A percentile compares a stretch with the other conserved stretches of the same genome.
Conservation (phyloP, 2,888 invertebrate genomes). For the Formica aserva region DNA sequence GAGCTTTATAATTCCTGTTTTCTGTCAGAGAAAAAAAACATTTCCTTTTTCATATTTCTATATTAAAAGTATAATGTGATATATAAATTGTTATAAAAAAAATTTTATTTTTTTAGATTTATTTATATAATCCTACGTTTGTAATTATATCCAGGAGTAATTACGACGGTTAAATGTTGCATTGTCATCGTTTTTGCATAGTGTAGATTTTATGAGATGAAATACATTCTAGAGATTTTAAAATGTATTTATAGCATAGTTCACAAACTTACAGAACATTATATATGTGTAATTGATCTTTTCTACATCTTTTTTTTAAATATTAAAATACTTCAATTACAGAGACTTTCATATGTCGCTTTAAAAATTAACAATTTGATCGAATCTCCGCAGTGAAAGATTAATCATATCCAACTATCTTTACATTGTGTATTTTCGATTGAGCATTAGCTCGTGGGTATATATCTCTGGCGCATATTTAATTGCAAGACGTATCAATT, state of each 20-base stretch:
- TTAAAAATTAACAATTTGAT: neutral
- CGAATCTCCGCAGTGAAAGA: neutral
- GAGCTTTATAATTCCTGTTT: slow-evolving; percentile 2
- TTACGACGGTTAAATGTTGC: slow-evolving; percentile 10
- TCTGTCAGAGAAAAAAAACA: neutral
- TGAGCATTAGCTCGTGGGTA: neutral
- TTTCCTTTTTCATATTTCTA: neutral
- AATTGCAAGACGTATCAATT: slow-evolving; percentile 8
- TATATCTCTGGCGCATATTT: neutral
- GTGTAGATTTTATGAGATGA: slow-evolving; percentile 21
- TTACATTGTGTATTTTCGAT: neutral
- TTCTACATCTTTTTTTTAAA: neutral
- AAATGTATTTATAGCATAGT: slow-evolving; percentile 1
- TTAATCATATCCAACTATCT: neutral
- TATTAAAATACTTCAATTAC: neutral
- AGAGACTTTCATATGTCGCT: neutral
- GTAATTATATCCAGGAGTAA: slow-evolving; percentile 4
- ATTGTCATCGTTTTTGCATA: neutral
- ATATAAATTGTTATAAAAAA: neutral
- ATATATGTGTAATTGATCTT: neutral
- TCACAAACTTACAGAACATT: neutral
- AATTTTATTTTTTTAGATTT: neutral
- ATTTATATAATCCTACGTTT: neutral
- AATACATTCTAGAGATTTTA: neutral
- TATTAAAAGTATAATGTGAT: neutral